phyloP scores from a whole-genome alignment of 1,140 invertebrate species.

The Drosophila orosa region DNA sequence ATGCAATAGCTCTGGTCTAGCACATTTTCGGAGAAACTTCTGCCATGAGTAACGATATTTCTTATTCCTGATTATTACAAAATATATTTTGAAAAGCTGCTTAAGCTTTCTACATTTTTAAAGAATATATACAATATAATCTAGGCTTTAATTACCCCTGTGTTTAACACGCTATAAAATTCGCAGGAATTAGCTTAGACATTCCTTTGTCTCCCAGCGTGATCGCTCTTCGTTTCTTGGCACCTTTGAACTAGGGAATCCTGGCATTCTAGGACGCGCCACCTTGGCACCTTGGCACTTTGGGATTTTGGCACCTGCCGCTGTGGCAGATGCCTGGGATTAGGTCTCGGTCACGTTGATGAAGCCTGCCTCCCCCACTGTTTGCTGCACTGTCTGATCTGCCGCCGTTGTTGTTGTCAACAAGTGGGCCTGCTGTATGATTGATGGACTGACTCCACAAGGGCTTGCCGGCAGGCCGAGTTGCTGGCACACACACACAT shows the following conservation, averaged over 20 bases:
- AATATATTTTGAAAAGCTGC: background rate
- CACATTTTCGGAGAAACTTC: background rate
- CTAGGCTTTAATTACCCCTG: background rate
- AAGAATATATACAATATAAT: background rate
- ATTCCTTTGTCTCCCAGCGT: slow-evolving; percentile 3
- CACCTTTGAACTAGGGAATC: slow-evolving; percentile 3
- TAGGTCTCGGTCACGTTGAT: slow-evolving; percentile 55
- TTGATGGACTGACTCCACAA: slow-evolving; percentile 50
- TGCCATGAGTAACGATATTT: background rate
- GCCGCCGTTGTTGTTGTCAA: slow-evolving; percentile 29
- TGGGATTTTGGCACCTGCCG: slow-evolving; percentile 48
- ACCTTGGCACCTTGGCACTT: slow-evolving; percentile 15
- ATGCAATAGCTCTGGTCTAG: slow-evolving; percentile 3
- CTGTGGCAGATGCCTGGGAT: slow-evolving; percentile 48
- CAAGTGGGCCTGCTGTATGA: slow-evolving; percentile 45
- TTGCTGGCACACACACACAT: slow-evolving; percentile 46
- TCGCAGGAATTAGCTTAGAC: slow-evolving; percentile 23
- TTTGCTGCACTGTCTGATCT: slow-evolving; percentile 18
- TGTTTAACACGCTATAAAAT: slow-evolving; percentile 2
- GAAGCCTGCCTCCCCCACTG: slow-evolving; percentile 19
- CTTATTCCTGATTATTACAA: background rate
- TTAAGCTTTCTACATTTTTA: background rate
- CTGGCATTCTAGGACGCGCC: slow-evolving; percentile 1
- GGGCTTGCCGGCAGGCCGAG: slow-evolving; percentile 14
- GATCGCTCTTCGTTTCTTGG: background rate